Evolutionary conservation across 2,888 invertebrate species (phyloP).

Genomic region (Tigriopus californicus): DNA sequence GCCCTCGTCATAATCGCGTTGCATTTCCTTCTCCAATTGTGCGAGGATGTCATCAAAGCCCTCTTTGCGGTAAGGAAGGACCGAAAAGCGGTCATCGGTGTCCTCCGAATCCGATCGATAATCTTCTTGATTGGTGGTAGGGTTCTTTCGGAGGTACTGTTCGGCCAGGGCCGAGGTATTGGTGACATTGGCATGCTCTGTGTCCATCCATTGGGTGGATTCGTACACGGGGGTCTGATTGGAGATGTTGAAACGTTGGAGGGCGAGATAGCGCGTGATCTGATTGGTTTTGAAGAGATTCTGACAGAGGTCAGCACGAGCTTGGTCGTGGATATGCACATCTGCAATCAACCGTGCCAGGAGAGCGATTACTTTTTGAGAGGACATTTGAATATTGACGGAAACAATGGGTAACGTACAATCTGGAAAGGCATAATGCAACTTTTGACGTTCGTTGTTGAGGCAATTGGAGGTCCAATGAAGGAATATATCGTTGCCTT

Average conservation of each 20-base stretch:
- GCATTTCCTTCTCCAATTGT: conserved; percentile 3
- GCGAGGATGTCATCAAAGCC: conserved; percentile 7
- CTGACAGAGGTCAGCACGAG: conserved; percentile 41
- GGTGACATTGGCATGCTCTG: conserved; percentile 26
- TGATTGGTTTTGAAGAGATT: conserved; percentile 48
- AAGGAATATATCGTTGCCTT: conserved; percentile 54
- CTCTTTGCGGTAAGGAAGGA: conserved; percentile 2
- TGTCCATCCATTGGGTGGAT: conserved; percentile 34
- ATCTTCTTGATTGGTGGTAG: conserved; percentile 18
- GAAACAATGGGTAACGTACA: conserved; percentile 22
- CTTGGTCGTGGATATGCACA: conserved; percentile 31
- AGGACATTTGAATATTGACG: too few species aligned
- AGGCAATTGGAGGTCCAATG: conserved; percentile 55
- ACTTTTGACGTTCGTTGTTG: conserved; percentile 27
- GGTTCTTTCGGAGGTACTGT: conserved; percentile 29
- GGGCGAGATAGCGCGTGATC: conserved; percentile 43
- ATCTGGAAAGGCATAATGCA: conserved; percentile 28
- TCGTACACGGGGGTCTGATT: conserved; percentile 53
- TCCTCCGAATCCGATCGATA: background rate
- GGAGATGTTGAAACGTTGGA: conserved; percentile 43
- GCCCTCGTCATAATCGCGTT: background rate
- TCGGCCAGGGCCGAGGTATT: conserved; percentile 33
- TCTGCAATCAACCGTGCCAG: conserved; percentile 21
- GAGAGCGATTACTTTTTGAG: background rate
- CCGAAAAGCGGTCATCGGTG: background rate